Evolutionary conservation across 2,888 invertebrate genomes (phyloP), one percentile per base, ranked within the genome.

Genomic region (Conus canariensis): DNA sequence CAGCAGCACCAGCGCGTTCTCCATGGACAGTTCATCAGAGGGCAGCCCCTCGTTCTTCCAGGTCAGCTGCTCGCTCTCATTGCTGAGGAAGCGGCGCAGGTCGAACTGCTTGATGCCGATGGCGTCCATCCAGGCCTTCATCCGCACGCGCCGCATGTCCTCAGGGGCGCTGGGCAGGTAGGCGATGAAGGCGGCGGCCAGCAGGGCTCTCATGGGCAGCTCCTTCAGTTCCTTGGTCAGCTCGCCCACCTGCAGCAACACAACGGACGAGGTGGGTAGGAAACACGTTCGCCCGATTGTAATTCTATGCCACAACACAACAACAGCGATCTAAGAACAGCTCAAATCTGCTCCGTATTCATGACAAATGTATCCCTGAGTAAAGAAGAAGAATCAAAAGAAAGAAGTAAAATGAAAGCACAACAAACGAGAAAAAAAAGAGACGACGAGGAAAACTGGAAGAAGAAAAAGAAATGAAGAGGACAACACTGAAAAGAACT

Each of bases 11-110:
- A 98, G 97, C 7, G 98, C 98, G 96, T 98, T 98, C 96, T 98
- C 98, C 88, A 98, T 96, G 8, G 98, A 98, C 16, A 98, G 97
- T 90, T 97, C 97, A 96, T 98, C 98, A 0, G 97, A 97, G 0
- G 98, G 98, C 10, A 99, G 96, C 0, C 98, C 98, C 95, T 98
- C 98, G 0, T 98, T 97, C 95, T 98, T 98, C 98, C 99, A 99
- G 93, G 97, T 97, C 87, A 99, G 96, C 94, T 98, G 97, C 94
- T 98, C 98, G 91, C 98, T 97, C 96, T 98, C 98, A 0, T 97
- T 97, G 85, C 97, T 97, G 90, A 98, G 96, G 94, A 97, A 97
- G 60, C 96, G 96, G 88, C 97, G 96, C 85, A 97, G 95, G 92
- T 97, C 97, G 95, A 97, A 97, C 3, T 95, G 94, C 5, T 94